Conservation (phyloP, 1,140 invertebrate species). For the Platyura marginata region DNA sequence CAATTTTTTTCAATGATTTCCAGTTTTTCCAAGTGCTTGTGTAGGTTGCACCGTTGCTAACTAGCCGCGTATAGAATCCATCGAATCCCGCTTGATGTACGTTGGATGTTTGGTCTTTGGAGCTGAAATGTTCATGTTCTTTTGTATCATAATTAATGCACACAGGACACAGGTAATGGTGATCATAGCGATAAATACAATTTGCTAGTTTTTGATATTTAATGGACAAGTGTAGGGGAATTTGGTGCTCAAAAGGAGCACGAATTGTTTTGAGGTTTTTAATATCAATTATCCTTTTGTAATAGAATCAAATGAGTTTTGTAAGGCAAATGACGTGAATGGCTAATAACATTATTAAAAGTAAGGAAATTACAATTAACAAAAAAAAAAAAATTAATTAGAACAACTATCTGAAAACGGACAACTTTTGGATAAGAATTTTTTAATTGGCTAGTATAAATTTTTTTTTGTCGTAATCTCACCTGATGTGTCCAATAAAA, state of each 20-base stretch:
- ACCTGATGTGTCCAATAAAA: constrained; percentile 33
- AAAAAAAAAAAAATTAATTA: too few relatives aligned
- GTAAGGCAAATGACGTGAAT: too few relatives aligned
- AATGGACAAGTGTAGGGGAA: not conserved
- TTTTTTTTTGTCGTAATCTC: constrained; percentile 26
- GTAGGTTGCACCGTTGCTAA: constrained; percentile 36
- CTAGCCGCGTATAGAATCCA: constrained; percentile 42
- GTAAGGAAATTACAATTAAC: too few relatives aligned
- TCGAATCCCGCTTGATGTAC: constrained; percentile 32
- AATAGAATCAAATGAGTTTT: not conserved
- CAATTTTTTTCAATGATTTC: constrained; percentile 33
- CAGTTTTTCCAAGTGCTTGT: constrained; percentile 45
- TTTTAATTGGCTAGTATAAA: too few relatives aligned
- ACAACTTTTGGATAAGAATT: too few relatives aligned
- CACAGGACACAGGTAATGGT: not conserved
- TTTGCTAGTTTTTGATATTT: not conserved
- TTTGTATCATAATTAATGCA: not conserved
- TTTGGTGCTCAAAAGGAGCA: not conserved
- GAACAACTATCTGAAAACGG: too few relatives aligned
- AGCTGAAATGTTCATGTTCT: constrained; percentile 7
- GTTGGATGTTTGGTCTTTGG: constrained; percentile 20
- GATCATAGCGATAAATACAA: not conserved
- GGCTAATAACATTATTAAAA: too few relatives aligned
- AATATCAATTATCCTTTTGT: not conserved
- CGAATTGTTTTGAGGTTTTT: not conserved